Conservation (phyloP, 1,140 invertebrate genomes). For the Vanessa atalanta region DNA sequence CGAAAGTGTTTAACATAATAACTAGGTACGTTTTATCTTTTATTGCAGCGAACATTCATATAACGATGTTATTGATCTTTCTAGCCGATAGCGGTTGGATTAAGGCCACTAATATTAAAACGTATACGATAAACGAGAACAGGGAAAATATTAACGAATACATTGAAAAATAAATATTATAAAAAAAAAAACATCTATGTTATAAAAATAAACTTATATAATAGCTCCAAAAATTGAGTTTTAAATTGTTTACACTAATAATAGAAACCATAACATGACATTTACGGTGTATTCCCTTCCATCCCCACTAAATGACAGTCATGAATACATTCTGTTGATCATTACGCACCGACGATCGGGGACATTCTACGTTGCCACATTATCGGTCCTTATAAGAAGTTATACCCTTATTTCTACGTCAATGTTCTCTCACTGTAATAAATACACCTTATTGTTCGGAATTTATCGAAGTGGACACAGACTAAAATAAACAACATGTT, state of each 20-base stretch:
- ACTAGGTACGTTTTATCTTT: not conserved
- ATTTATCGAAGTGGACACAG: conserved; percentile 11
- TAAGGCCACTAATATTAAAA: conserved; percentile 9
- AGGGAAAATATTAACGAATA: not conserved
- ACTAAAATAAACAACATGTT: conserved; percentile 13
- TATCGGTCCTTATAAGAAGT: not conserved
- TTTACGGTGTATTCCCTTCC: not conserved
- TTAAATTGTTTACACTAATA: no score
- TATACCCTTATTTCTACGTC: conserved; percentile 2
- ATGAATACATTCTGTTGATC: conserved; percentile 2
- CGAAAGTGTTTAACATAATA: no score
- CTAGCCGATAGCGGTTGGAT: conserved; percentile 7
- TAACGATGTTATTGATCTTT: conserved; percentile 8
- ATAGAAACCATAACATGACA: not conserved
- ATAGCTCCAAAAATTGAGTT: no score
- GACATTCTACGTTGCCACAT: not conserved
- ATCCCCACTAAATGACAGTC: not conserved
- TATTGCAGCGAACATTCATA: not conserved
- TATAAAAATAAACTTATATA: no score
- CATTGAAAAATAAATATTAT: not conserved
- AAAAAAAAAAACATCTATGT: not conserved
- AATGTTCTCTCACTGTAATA: conserved; percentile 8
- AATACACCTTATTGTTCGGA: conserved; percentile 15
- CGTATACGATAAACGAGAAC: not conserved
- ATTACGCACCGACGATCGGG: conserved; percentile 5